These are phyloP conservation scores for Paramormyrops kingsleyae DNA, from an alignment of 2,113 vertebrate genomes.

Conservation along the genomic window DNA sequence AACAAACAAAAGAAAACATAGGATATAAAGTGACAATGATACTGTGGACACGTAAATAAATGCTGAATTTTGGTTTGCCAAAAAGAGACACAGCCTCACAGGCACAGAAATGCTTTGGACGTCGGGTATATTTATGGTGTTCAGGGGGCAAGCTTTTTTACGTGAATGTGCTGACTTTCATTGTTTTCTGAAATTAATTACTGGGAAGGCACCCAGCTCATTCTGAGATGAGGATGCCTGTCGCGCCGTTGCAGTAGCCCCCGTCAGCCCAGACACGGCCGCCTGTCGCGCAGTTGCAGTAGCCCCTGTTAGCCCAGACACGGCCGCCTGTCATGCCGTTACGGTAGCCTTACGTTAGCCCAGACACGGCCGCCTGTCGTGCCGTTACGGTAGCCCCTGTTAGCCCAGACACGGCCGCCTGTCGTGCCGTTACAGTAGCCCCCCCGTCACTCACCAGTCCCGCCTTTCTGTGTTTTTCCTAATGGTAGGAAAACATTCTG, in stretches of 20 bases:
- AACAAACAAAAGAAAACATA: too few species aligned
- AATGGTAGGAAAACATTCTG: background rate
- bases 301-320: background rate
- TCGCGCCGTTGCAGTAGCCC: background rate
- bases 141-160: background rate
- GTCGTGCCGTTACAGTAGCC: too few species aligned
- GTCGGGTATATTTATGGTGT: background rate
- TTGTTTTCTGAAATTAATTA: background rate
- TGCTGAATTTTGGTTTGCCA: background rate
- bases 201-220: background rate
- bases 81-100: background rate
- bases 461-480: background rate
- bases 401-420: too few species aligned
- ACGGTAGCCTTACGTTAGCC: too few species aligned
- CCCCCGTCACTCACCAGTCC: background rate
- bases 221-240: background rate
- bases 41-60: background rate
- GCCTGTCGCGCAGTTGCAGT: background rate
- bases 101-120: background rate
- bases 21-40: background rate
- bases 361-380: too few species aligned
- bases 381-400: too few species aligned
- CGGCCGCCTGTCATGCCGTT: accelerated
- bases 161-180: background rate
- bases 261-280: too few species aligned